Base-by-base conservation (phyloP, 2,113 vertebrate genomes). In the Melanerpes formicivorus region DNA sequence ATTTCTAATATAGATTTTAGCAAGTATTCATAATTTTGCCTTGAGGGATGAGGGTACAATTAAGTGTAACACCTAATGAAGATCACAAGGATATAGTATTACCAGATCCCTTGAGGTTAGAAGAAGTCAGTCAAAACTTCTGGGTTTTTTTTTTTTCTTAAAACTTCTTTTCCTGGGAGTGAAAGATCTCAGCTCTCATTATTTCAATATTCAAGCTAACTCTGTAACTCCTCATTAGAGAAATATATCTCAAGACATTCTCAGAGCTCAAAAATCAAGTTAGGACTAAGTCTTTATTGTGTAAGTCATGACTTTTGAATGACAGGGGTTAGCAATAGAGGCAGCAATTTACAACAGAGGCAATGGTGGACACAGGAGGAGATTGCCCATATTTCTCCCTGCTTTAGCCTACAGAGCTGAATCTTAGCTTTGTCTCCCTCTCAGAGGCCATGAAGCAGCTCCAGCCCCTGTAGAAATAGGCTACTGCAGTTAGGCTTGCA, bases 271-370 rank as follows among this genome's bases (percentile, higher is more conserved):
- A 74, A 90, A 87, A 46, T 27, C 26, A 76, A 81, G 22, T 7
- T 60, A 44, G 42, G 70, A 80, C 12, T 32, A 64, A 59, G 12
- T 64, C 32, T 8, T 6, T 80, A 72, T 84, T 67, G 42, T 75
- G 29, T 27, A 63, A 84, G 3, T 63, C 25, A 30, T 29, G 7
- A 52, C 69, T 78, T 85, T 74, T 64, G 34, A 69, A 67, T 55
- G 19, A 15, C 10, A 46, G 30, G 2, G 2, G 1, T 19, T 19
- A 80, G 29, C 0, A 0, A 56, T n/a, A 74, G 16, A 87, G 37
- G 30, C 14, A 46, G 6, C 7, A 14, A 5, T 52, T 90, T 66
- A 40, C 46, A 66, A 6, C 17, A 69, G 15, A 65, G 12, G 11
- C 13, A 73, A 1, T 8, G 5, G 8, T 46, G 42, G n/a, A 29